phyloP scores from a whole-genome alignment of 2,113 vertebrate species.

The Struthidea cinerea region DNA sequence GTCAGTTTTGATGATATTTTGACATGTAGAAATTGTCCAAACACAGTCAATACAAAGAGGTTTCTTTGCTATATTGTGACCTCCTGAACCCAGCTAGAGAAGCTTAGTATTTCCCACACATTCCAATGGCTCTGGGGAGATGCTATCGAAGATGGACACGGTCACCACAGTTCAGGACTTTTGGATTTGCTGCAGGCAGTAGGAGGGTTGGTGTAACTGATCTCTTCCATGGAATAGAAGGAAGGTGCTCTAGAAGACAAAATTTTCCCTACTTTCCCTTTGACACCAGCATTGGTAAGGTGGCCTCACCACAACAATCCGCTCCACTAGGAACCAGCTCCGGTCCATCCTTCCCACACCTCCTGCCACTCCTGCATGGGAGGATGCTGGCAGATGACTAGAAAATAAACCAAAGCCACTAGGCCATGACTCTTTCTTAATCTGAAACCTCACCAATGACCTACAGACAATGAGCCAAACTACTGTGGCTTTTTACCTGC shows the following conservation, averaged over 20 bases:
- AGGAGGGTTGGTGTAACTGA: not conserved
- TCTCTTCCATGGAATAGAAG: not conserved
- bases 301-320: not conserved
- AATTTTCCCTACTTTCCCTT: not conserved
- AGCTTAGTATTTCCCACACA: not conserved
- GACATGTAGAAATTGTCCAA: not conserved
- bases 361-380: not conserved
- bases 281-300: not conserved
- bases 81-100: not conserved
- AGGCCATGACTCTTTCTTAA: not conserved
- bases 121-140: not conserved
- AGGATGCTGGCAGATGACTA: not conserved
- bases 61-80: not conserved
- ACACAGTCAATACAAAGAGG: not conserved
- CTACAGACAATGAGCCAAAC: not conserved
- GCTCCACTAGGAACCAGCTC: not conserved
- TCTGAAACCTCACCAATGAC: not conserved
- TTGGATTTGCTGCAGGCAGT: not conserved
- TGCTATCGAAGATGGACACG: not conserved
- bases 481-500: not conserved
- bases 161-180: not conserved
- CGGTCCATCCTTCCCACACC: not conserved
- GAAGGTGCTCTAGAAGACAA: not conserved
- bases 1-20: not conserved
- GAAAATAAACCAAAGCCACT: not conserved